Evolutionary conservation across 2,113 vertebrate species (phyloP), one percentile per base, ranked within the genome.

Genomic region (Grantiella picta): DNA sequence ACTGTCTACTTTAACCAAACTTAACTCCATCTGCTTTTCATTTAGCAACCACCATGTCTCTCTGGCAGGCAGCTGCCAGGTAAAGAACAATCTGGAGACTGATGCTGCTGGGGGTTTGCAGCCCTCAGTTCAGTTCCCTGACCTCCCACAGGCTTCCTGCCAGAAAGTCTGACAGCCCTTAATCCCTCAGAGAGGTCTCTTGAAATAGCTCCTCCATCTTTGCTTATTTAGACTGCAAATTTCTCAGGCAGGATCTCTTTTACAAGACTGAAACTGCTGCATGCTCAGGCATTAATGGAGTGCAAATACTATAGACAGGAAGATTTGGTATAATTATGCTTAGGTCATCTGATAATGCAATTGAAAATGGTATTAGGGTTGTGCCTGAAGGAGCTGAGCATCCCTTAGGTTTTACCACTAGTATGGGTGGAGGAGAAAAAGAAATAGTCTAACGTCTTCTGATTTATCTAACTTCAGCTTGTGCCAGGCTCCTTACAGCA

Each of bases 1-100:
- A 75, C 95, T 94, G 80, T 79, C 84, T 94, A 8, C 72, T 91
- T 96, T 84, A 96, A 94, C 92, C 92, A 94, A 95, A 84, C 84
- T 92, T 94, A 91, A 79, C 90, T 77, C 84, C 95, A 96, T 96
- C 92, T 96, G 95, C 78, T 94, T 95, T 95, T 91, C 96, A 94
- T 97, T 95, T 95, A 95, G 70, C 94, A 94, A 1, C 89, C 45
- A 69, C 83, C 81, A 85, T 4, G 22, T 91, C 81, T 70, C 88
- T 86, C 69, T 31, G 76, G 86, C 25, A 10, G 87, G 87, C 92
- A 96, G 76, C 91, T 95, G 89, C 75, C 84, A 96, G 94, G 96
- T 94, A 94, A 90, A 94, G 87, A 87, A 33, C 52, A 86, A 75
- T 77, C 54, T 81, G 80, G 72, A 76, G 64, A 60, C 47, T 83